Conservation (phyloP, 2,888 invertebrate genomes). For the Melanotus villosus region DNA sequence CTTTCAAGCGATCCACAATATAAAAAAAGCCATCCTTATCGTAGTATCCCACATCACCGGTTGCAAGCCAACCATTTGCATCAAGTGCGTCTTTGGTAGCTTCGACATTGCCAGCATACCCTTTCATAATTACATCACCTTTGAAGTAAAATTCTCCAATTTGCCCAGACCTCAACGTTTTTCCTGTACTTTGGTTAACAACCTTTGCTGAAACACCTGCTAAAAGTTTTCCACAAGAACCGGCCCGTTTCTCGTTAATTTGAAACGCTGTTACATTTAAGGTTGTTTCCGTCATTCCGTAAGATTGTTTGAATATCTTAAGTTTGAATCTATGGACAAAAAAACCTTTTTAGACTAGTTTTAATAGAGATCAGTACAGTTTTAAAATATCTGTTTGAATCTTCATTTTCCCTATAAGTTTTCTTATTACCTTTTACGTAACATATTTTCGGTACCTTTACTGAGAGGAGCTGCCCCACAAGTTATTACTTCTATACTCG, state of each 20-base stretch:
- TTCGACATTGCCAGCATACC: constrained; percentile 79
- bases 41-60: no score
- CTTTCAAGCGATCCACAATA: no score
- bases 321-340: constrained; percentile 18
- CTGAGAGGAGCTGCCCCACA: constrained; percentile 80
- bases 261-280: constrained; percentile 66
- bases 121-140: constrained; percentile 74
- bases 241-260: constrained; percentile 69
- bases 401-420: no score
- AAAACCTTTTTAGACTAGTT: no score
- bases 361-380: no score
- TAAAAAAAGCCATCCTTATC: no score
- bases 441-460: constrained; percentile 68
- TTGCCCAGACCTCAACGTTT: constrained; percentile 70
- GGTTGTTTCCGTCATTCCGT: constrained; percentile 82
- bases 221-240: constrained; percentile 75
- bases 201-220: constrained; percentile 76
- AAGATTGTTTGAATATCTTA: constrained; percentile 72
- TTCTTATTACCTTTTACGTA: constrained; percentile 42
- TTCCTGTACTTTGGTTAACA: constrained; percentile 73
- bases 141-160: constrained; percentile 87
- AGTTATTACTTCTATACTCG: constrained; percentile 75
- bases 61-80: no score
- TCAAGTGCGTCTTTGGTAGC: constrained; percentile 79
- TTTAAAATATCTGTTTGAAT: no score